These are phyloP conservation scores for Aphrophora alni DNA, from an alignment of 2,888 invertebrate species.

Conservation along the genomic window DNA sequence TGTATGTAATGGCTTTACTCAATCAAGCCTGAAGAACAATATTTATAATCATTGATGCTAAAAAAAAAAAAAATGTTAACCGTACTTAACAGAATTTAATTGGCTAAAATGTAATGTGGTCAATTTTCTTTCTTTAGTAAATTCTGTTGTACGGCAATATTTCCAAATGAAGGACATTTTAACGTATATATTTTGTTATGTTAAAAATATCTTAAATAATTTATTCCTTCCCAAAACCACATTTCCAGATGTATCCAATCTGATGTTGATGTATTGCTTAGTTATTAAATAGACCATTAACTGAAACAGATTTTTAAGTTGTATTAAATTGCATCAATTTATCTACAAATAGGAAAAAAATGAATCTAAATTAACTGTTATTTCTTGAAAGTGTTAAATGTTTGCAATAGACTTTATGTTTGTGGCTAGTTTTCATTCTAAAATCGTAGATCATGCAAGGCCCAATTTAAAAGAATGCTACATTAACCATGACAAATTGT, in stretches of 20 bases:
- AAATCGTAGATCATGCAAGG: background rate
- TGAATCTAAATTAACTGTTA: background rate
- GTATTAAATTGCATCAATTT: background rate
- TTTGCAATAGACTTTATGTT: background rate
- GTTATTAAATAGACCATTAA: conserved; percentile 4
- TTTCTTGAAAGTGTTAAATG: background rate
- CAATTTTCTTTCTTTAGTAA: background rate
- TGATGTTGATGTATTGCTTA: conserved; percentile 20
- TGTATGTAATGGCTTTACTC: background rate
- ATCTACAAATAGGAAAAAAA: background rate
- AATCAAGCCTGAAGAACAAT: background rate
- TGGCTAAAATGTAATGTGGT: background rate
- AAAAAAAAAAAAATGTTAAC: background rate
- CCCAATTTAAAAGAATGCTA: background rate
- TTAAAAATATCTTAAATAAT: background rate
- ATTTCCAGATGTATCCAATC: conserved; percentile 25
- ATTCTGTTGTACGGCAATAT: background rate
- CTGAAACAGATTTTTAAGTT: background rate
- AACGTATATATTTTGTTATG: conserved; percentile 9
- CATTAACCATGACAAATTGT: background rate
- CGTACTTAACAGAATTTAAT: conserved; percentile 2
- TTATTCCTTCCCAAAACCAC: conserved; percentile 36
- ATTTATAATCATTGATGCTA: background rate
- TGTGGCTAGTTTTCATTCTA: background rate
- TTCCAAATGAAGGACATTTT: background rate